phyloP scores from a whole-genome alignment of 2,797 vertebrate genomes.

The Allobates femoralis region DNA sequence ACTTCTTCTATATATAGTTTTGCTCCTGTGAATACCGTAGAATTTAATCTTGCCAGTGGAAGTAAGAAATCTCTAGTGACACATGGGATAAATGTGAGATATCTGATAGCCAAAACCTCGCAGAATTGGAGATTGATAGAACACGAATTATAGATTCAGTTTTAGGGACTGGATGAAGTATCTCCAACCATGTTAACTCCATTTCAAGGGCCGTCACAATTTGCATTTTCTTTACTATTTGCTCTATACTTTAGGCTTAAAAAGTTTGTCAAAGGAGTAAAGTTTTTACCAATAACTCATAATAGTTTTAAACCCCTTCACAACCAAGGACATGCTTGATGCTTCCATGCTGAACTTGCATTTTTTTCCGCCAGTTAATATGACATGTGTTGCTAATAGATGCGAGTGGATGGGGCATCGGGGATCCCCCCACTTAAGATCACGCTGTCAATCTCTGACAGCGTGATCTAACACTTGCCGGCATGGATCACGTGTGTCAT shows the following conservation, averaged over 20 bases:
- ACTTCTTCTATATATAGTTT: slow-evolving; percentile 30
- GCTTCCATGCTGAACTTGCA: no score
- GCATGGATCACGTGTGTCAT: no score
- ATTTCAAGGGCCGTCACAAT: neutral
- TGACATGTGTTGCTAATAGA: no score
- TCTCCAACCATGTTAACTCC: neutral
- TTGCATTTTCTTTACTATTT: neutral
- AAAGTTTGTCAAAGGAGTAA: no score
- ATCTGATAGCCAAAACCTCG: slow-evolving; percentile 22
- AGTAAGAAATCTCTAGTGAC: slow-evolving; percentile 29
- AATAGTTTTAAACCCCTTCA: no score
- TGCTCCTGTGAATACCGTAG: slow-evolving; percentile 15
- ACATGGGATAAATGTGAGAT: slow-evolving; percentile 43
- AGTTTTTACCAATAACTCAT: no score
- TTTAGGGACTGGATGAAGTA: neutral
- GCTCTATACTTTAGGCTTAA: neutral
- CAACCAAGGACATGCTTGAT: no score
- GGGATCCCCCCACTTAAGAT: no score
- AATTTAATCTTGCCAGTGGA: slow-evolving; percentile 38
- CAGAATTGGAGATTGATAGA: neutral
- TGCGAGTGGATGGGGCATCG: no score
- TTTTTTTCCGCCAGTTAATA: no score
- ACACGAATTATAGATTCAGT: slow-evolving; percentile 19
- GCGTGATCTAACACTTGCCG: no score
- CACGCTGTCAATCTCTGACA: no score